These are phyloP conservation scores for Keiferia lycopersicella DNA, from an alignment of 2,888 invertebrate genomes.

Conservation along the genomic window DNA sequence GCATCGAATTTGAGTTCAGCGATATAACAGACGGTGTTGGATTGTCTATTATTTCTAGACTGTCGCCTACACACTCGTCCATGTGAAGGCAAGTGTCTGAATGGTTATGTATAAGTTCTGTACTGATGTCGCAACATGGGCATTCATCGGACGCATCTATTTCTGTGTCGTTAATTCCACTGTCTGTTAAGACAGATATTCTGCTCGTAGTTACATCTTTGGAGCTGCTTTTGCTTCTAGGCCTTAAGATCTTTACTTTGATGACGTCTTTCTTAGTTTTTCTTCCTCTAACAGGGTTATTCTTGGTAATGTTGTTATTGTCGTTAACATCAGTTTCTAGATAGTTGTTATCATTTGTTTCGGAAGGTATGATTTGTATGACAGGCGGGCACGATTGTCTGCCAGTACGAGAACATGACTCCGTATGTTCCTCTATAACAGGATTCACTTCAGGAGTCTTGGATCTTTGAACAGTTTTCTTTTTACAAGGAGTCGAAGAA, in stretches of 20 bases:
- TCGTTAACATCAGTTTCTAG: conserved; percentile 7
- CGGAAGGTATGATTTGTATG: conserved; percentile 38
- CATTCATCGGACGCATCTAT: conserved; percentile 45
- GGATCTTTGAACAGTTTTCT: conserved; percentile 35
- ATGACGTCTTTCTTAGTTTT: conserved; percentile 63
- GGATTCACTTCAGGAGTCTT: conserved; percentile 37
- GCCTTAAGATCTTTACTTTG: conserved; percentile 69
- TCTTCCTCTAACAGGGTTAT: conserved; percentile 36
- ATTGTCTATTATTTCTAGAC: conserved; percentile 58
- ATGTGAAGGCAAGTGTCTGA: conserved; percentile 69
- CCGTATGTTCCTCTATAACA: conserved; percentile 58
- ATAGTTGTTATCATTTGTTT: conserved; percentile 31
- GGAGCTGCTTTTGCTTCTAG: conserved; percentile 37
- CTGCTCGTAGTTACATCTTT: conserved; percentile 31
- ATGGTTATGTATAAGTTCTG: conserved; percentile 72
- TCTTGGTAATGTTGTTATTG: conserved; percentile 31
- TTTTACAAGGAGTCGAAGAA: conserved; percentile 61
- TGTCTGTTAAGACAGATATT: conserved; percentile 50
- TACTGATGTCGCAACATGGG: conserved; percentile 45
- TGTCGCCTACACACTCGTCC: conserved; percentile 61
- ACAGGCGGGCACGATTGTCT: conserved; percentile 62
- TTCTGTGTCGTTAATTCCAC: conserved; percentile 58
- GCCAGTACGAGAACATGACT: conserved; percentile 49
- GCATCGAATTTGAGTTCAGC: conserved; percentile 45
- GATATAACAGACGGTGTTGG: conserved; percentile 52